Evolutionary conservation across 2,113 vertebrate species (phyloP).

Genomic region (Rhizomys pruinosus): DNA sequence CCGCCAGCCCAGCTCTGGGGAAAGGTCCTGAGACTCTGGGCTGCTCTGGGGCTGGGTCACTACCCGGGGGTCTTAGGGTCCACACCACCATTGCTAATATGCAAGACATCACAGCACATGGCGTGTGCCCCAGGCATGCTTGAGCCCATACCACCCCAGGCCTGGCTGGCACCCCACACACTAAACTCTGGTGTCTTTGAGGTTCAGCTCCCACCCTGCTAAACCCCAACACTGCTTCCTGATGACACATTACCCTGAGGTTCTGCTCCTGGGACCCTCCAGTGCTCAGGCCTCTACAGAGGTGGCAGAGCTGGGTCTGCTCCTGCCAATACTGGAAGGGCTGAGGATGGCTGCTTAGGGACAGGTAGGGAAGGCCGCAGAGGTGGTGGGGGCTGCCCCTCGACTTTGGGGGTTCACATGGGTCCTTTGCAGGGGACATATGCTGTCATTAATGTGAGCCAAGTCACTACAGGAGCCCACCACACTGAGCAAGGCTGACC

Average conservation of each 20-base stretch:
- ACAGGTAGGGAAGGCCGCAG: neutral
- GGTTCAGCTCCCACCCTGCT: too few species aligned
- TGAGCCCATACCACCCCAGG: neutral
- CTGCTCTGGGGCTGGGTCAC: fast-evolving
- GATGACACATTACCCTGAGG: fast-evolving
- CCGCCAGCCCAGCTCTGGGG: neutral
- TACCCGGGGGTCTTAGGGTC: neutral
- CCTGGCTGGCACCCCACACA: neutral
- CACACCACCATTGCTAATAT: neutral
- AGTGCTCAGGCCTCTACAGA: neutral
- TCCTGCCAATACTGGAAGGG: neutral
- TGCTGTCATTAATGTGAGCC: fast-evolving
- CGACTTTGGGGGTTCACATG: neutral
- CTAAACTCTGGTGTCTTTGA: neutral
- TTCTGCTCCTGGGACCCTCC: neutral
- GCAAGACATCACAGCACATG: neutral
- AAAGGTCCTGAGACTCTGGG: neutral
- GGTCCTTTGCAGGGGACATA: neutral
- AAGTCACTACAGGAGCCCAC: neutral
- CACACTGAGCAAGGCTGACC: too few species aligned
- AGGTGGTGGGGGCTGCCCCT: neutral
- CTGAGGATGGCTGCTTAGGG: neutral
- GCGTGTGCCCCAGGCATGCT: neutral
- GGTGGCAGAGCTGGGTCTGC: neutral
- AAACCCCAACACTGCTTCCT: neutral